These are phyloP conservation scores for Macaria notata DNA, from an alignment of 2,888 invertebrate genomes.

Conservation along the genomic window DNA sequence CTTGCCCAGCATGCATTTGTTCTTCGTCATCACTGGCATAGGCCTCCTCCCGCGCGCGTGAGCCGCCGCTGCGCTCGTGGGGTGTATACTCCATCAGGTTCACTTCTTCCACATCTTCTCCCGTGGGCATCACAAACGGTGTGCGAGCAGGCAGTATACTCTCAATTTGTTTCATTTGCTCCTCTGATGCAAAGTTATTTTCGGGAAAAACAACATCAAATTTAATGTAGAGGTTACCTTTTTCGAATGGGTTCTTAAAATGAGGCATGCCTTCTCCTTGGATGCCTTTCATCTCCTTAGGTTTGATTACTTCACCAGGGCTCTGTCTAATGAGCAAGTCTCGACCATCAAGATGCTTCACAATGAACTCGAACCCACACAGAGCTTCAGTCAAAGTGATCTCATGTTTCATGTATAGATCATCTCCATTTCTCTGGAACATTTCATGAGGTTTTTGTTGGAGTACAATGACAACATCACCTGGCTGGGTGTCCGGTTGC, in stretches of 20 bases:
- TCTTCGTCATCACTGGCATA: constrained; percentile 86
- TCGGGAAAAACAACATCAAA: constrained; percentile 94
- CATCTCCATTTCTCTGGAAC: constrained; percentile 90
- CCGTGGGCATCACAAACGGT: constrained; percentile 86
- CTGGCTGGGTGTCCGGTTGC: constrained; percentile 91
- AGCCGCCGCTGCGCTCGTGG: constrained; percentile 69
- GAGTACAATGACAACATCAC: constrained; percentile 94
- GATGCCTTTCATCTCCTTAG: constrained; percentile 90
- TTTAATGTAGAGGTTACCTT: constrained; percentile 92
- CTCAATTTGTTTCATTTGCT: constrained; percentile 87
- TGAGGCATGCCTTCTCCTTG: constrained; percentile 95
- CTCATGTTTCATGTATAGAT: constrained; percentile 87
- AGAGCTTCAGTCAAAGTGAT: constrained; percentile 93
- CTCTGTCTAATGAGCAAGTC: constrained; percentile 89
- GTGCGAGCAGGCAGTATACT: constrained; percentile 88
- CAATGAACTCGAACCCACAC: constrained; percentile 92
- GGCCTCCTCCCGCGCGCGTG: constrained; percentile 84
- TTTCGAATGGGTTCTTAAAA: constrained; percentile 91
- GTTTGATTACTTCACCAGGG: constrained; percentile 92
- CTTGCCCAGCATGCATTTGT: constrained; percentile 80
- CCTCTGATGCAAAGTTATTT: constrained; percentile 88
- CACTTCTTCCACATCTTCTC: constrained; percentile 93
- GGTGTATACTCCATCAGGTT: constrained; percentile 89
- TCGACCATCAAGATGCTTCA: constrained; percentile 95
- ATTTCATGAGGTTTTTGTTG: constrained; percentile 90